Percentiles rank a stretch among this genome's conserved stretches.
Conservation (phyloP, 2,797 vertebrate genomes). For the Trachurus trachurus region DNA sequence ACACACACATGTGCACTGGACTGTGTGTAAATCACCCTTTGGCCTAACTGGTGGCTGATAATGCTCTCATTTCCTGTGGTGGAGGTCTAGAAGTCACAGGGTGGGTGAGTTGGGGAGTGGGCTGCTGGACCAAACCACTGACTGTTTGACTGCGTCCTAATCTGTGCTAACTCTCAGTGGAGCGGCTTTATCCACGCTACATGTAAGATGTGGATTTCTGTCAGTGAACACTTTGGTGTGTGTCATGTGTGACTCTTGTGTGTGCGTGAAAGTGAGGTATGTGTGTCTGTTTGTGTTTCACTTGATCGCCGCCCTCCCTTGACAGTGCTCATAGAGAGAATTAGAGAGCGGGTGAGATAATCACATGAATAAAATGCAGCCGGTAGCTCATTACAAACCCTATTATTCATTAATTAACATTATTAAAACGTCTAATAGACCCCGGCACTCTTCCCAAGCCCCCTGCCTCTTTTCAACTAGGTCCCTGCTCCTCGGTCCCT, state of each 20-base stretch:
- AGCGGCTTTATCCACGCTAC: constrained; percentile 20
- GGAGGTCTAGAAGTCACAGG: constrained; percentile 65
- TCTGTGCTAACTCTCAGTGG: constrained; percentile 26
- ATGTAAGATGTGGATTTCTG: constrained; percentile 27
- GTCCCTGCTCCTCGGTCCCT: constrained; percentile 80
- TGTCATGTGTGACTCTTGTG: constrained; percentile 31
- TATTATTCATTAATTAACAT: constrained; percentile 90
- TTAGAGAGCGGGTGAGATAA: constrained; percentile 75
- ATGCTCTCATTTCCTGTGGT: constrained; percentile 75
- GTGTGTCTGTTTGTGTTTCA: constrained; percentile 61
- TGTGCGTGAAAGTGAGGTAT: constrained; percentile 16
- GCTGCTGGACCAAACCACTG: constrained; percentile 52
- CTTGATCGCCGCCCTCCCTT: constrained; percentile 56
- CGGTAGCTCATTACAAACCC: constrained; percentile 85
- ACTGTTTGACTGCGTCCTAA: constrained; percentile 40
- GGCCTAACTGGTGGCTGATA: constrained; percentile 79
- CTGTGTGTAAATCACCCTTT: constrained; percentile 70
- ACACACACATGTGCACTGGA: constrained; percentile 17
- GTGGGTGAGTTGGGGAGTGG: constrained; percentile 6
- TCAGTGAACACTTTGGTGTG: constrained; percentile 23
- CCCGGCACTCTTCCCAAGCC: constrained; percentile 74
- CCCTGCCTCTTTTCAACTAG: constrained; percentile 82
- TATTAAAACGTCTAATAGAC: constrained; percentile 87
- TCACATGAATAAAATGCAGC: constrained; percentile 85
- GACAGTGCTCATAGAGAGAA: constrained; percentile 73